Evolutionary conservation across 2,113 vertebrate genomes (phyloP).

Genomic region (Amblyopsis rosae): DNA sequence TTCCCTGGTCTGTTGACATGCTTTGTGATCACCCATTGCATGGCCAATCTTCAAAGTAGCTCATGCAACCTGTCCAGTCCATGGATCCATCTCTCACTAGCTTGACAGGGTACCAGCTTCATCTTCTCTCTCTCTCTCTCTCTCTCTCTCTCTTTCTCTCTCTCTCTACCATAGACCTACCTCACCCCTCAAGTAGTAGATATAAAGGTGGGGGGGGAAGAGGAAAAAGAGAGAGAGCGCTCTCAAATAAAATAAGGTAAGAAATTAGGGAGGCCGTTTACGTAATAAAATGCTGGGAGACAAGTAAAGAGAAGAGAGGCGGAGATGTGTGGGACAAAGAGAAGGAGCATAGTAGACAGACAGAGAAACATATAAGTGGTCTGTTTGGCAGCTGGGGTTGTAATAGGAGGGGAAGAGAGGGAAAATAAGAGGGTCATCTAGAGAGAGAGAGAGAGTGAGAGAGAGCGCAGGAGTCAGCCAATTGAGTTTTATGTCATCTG

Average conservation of each 20-base stretch:
- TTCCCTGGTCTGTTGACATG: too few species aligned
- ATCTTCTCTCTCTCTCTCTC: not conserved
- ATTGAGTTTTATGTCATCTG: constrained; percentile 70
- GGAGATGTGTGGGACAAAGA: not conserved
- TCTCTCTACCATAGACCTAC: not conserved
- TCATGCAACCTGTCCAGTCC: too few species aligned
- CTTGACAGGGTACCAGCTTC: constrained; percentile 32
- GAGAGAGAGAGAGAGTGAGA: constrained; percentile 25
- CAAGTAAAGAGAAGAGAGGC: not conserved
- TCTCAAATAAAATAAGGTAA: not conserved
- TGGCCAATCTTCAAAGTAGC: too few species aligned
- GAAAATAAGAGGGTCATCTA: constrained; percentile 23
- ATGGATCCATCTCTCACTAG: not conserved
- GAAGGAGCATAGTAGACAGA: not conserved
- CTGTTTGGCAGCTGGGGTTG: too few species aligned
- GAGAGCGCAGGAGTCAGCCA: constrained; percentile 55
- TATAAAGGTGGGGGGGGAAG: constrained; percentile 75
- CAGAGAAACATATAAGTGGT: not conserved
- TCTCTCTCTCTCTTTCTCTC: not conserved
- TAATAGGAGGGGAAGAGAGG: not conserved
- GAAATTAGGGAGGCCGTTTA: not conserved
- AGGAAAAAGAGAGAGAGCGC: not conserved
- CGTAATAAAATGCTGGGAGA: not conserved
- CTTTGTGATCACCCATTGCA: too few species aligned
- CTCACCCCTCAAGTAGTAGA: constrained; percentile 28